Evolutionary conservation across 2,113 vertebrate species (phyloP), one percentile per base, ranked within the genome.

Genomic region (Oncorhynchus tshawytscha): DNA sequence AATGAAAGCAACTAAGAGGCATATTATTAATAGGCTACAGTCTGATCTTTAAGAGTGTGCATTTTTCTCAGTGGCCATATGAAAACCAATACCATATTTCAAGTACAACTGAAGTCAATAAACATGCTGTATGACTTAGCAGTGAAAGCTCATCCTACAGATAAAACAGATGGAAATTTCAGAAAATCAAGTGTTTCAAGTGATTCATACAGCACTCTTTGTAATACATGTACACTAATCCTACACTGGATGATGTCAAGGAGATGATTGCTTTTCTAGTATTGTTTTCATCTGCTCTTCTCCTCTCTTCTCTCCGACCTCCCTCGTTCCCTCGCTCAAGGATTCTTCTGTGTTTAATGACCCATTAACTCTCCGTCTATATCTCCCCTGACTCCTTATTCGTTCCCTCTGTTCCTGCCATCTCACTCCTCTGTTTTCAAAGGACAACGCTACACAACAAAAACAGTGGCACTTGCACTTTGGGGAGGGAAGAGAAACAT

Each of bases 291-390:
- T 64, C 72, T 70, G 78, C 71, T 15, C 76, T 8, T 65, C 62
- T 71, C 54, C 13, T 76, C 70, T 83, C 59, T 74, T 84, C 76
- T 82, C 78, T 1, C 13, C 11, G 2, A 73, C 27, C 77, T 82
- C 75, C 71, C 71, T 60, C 22, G 15, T n/a, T 70, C 48, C 68
- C 60, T 75, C 51, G 2, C 67, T 77, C 59, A 85, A 78, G 77
- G 67, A 81, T 76, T 70, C 54, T 81, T 86, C 85, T 85, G 80
- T 13, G 27, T 73, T 68, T 86, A 85, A 86, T 86, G 84, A 84
- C 39, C 84, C 85, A 87, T 88, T 88, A 88, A 82, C 85, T 84
- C 73, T 82, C 79, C 79, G 84, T 82, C 82, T 81, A 65, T 83
- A 49, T 68, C 73, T 70, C 79, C 66, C 70, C 34, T 1, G 68